phyloP scores from a whole-genome alignment of 2,797 vertebrate genomes.

The Pampus argenteus region DNA sequence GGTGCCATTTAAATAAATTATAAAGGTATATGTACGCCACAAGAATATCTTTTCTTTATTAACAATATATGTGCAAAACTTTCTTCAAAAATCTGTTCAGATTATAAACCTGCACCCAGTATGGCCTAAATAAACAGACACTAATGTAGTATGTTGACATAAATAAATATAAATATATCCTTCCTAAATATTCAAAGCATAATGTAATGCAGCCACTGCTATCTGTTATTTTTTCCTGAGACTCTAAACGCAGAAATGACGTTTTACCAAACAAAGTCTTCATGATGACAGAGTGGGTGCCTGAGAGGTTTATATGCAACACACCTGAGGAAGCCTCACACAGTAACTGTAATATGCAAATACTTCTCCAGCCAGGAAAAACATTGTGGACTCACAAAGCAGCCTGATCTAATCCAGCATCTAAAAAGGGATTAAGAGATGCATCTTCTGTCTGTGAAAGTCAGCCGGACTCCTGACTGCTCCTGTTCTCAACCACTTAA shows the following conservation, averaged over 20 bases:
- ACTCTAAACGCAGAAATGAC: neutral
- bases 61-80: no score
- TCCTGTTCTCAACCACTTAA: neutral
- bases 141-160: neutral
- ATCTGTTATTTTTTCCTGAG: no score
- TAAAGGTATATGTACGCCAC: no score
- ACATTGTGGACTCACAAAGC: neutral
- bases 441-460: conserved; percentile 12
- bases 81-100: no score
- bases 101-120: no score
- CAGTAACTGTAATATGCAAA: conserved; percentile 10
- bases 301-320: neutral
- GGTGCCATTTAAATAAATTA: no score
- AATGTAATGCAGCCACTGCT: neutral
- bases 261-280: neutral
- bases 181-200: neutral
- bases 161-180: neutral
- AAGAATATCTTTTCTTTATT: no score
- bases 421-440: conserved; percentile 42
- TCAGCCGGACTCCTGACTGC: conserved; percentile 3
- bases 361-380: neutral
- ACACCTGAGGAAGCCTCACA: neutral
- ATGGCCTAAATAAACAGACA: neutral
- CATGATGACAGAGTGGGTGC: neutral
- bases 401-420: conserved; percentile 45